Evolutionary conservation across 2,797 vertebrate species (phyloP).

Genomic region (Vireo griseus): DNA sequence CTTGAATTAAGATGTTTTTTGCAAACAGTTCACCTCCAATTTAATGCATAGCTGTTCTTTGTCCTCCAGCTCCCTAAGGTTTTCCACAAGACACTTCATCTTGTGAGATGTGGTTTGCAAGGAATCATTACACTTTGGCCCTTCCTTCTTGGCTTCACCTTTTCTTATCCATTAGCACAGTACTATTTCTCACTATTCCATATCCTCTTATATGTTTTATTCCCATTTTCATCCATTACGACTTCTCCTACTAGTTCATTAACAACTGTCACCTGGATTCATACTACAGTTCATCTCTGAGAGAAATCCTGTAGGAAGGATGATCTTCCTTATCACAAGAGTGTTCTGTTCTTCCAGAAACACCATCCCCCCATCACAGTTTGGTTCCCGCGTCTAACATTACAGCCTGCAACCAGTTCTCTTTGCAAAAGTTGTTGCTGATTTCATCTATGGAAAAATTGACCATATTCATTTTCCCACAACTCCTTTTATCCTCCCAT

Average conservation of each 20-base stretch:
- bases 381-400: background rate
- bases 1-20: background rate
- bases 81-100: background rate
- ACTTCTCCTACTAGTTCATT: background rate
- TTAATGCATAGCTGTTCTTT: background rate
- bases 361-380: rapidly evolving
- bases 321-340: background rate
- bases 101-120: background rate
- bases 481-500: background rate
- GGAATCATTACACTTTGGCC: background rate
- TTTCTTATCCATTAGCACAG: background rate
- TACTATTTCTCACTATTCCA: background rate
- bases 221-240: background rate
- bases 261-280: background rate
- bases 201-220: background rate
- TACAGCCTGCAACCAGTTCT: background rate
- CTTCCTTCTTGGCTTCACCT: background rate
- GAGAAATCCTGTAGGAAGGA: background rate
- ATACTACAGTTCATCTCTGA: background rate
- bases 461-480: background rate
- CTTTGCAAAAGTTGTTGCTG: background rate
- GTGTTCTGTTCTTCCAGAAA: background rate
- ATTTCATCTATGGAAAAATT: background rate
- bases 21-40: background rate
- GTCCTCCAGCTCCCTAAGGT: background rate